Conservation (phyloP, 2,113 vertebrate genomes). For the Nyctibius bracteatus region DNA sequence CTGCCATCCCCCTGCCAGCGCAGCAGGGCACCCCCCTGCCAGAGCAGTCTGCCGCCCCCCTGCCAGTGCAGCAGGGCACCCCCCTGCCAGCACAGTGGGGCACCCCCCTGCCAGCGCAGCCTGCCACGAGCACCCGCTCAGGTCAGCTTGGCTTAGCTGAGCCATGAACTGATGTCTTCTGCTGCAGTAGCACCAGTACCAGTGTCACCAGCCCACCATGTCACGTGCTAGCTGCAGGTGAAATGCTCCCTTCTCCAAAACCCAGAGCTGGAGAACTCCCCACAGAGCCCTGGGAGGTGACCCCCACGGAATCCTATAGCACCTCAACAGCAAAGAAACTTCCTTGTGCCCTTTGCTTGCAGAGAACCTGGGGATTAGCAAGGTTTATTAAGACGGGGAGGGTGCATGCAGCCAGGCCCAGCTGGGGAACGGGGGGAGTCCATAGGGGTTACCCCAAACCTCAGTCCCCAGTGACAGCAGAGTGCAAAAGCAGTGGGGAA, state of each 20-base stretch:
- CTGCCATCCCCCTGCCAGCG: no score
- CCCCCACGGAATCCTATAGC: not conserved
- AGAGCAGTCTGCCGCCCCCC: no score
- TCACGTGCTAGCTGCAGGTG: not conserved
- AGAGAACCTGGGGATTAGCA: not conserved
- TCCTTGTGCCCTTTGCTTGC: no score
- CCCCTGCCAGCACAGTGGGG: not conserved
- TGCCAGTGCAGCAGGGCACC: not conserved
- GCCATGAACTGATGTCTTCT: accelerated
- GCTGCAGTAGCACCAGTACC: not conserved
- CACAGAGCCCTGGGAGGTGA: not conserved
- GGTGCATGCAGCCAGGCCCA: not conserved
- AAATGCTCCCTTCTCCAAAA: not conserved
- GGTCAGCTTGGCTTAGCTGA: not conserved
- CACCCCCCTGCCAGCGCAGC: not conserved
- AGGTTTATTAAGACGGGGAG: not conserved
- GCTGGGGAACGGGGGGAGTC: not conserved
- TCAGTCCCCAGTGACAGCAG: not conserved
- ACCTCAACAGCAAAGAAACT: not conserved
- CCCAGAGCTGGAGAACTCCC: not conserved
- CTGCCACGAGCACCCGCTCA: not conserved
- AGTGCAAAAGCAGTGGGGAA: not conserved
- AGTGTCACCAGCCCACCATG: accelerated
- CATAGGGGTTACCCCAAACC: not conserved
- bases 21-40: not conserved